Evolutionary conservation across 2,888 invertebrate genomes (phyloP).

Genomic region (Dicyrtoma fusca): DNA sequence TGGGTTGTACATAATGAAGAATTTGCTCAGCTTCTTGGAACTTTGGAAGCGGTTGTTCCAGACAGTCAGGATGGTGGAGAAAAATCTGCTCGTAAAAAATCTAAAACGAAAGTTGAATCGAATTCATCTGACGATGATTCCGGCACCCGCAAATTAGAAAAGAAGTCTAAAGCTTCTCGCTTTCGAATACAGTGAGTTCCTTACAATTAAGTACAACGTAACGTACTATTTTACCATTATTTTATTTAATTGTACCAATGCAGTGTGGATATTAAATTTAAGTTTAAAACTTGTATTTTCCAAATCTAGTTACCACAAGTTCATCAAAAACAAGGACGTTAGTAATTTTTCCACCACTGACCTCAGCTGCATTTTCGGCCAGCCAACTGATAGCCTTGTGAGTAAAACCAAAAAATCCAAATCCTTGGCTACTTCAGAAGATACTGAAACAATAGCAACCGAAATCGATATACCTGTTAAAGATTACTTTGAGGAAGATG

Average conservation of each 20-base stretch:
- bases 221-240: slow-evolving; percentile 3
- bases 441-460: too few species aligned
- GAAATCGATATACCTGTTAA: too few species aligned
- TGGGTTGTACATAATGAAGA: slow-evolving; percentile 53
- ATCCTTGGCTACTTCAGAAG: too few species aligned
- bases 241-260: slow-evolving; percentile 1
- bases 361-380: slow-evolving; percentile 44
- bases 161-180: slow-evolving; percentile 47
- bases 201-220: slow-evolving; percentile 6
- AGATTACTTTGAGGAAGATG: not conserved
- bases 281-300: too few species aligned
- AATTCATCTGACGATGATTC: slow-evolving; percentile 11
- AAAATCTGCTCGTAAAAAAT: not conserved
- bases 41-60: slow-evolving; percentile 12
- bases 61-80: not conserved
- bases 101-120: too few species aligned
- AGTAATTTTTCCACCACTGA: slow-evolving; percentile 48
- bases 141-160: slow-evolving; percentile 38
- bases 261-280: not conserved
- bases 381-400: not conserved
- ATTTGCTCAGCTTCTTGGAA: slow-evolving; percentile 43
- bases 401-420: not conserved
- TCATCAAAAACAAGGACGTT: slow-evolving; percentile 52
- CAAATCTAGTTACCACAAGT: slow-evolving; percentile 53
- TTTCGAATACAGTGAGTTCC: slow-evolving; percentile 54